phyloP scores from a whole-genome alignment of 2,888 invertebrate species.

The Harpalus rubripes region DNA sequence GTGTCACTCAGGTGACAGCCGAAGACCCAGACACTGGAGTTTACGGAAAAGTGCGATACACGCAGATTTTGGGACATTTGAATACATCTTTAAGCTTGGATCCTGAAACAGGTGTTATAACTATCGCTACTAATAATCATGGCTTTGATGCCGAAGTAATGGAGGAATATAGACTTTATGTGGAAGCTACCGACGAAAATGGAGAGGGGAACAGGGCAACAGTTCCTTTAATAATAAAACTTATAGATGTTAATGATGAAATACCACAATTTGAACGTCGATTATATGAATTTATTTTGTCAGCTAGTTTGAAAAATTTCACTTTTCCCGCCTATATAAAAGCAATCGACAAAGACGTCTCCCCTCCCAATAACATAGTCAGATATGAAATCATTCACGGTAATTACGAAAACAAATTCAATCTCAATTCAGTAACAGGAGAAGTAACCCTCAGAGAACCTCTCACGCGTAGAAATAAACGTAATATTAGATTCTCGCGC shows the following conservation, averaged over 20 bases:
- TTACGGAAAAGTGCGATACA: constrained; percentile 89
- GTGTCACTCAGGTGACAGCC: constrained; percentile 83
- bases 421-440: constrained; percentile 87
- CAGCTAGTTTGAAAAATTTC: constrained; percentile 86
- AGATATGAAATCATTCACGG: constrained; percentile 90
- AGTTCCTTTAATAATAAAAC: constrained; percentile 86
- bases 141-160: constrained; percentile 91
- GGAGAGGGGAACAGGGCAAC: constrained; percentile 88
- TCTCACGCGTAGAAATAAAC: constrained; percentile 73
- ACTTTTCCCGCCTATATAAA: constrained; percentile 88
- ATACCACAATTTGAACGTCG: constrained; percentile 89
- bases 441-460: constrained; percentile 83
- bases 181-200: constrained; percentile 93
- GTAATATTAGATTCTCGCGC: constrained; percentile 42
- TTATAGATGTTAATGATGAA: constrained; percentile 91
- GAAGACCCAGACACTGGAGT: constrained; percentile 89
- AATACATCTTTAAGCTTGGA: constrained; percentile 90
- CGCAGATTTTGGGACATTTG: constrained; percentile 86
- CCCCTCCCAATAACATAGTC: constrained; percentile 91
- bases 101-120: constrained; percentile 88
- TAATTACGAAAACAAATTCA: constrained; percentile 87
- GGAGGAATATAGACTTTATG: constrained; percentile 87
- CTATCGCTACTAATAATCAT: constrained; percentile 86
- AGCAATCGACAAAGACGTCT: constrained; percentile 91
- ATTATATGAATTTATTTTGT: constrained; percentile 89